Base-by-base conservation (phyloP, 2,797 vertebrate genomes). In the Rhyacichthys aspro region DNA sequence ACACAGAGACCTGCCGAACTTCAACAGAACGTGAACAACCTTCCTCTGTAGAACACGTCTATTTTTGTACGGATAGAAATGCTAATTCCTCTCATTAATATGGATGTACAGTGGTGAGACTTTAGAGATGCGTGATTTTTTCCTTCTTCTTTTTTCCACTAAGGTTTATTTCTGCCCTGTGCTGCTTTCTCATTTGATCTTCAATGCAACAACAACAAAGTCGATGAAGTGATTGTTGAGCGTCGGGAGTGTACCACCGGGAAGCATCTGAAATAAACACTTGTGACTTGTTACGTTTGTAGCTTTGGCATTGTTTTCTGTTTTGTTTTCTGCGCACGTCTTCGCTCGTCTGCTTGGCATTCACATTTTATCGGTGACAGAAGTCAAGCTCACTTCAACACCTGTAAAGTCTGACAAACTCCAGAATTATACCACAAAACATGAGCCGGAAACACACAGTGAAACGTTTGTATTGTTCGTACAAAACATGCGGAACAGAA, bases 81-180 rank as follows among this genome's bases (percentile, higher is more conserved):
- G 88, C 67, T 65, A 90, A 90, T 90, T 41, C 45, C 8, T 14
- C 75, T 88, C 73, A 90, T 90, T 90, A 86, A 83, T 78, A 90
- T 88, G 80, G 55, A 84, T 82, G 44, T 60, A 74, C 78, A 41
- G 68, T 17, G 28, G 16, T 72, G 67, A 50, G 11, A 69, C 59
- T 80, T 69, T 59, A 15, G 47, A 60, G 70, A 64, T 48, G 38
- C 11, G 1, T 34, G 32, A 42, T 62, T 68, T 58, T 62, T 23
- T 41, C 43, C 45, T 17, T 58, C 63, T 57, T 66, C 41, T 34
- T 14, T 42, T 59, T 66, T 55, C 64, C n/a, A 39, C 46, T 5
- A 43, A 33, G 56, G 37, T 28, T 58, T 53, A 43, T 46, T 67
- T 47, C 45, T 19, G 37, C 34, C 46, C 56, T 45, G 1, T 60